These are phyloP conservation scores for Mycetomoellerius zeteki DNA, from an alignment of 1,140 invertebrate species.

Conservation along the genomic window DNA sequence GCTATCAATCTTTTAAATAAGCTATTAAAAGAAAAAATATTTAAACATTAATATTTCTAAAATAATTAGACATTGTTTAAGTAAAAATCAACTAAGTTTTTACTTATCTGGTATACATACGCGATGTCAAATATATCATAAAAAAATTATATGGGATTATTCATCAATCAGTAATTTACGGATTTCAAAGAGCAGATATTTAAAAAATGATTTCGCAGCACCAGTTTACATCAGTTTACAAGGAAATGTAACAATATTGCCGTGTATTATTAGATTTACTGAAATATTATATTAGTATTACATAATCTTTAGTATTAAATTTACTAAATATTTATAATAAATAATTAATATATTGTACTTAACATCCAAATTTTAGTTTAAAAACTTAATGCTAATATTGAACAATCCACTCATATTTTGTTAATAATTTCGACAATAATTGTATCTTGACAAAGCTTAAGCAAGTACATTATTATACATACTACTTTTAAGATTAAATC, in stretches of 20 bases:
- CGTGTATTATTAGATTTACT: not conserved
- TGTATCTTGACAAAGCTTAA: not conserved
- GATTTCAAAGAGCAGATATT: conserved; percentile 40
- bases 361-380: conserved; percentile 3
- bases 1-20: not conserved
- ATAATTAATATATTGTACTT: conserved; percentile 4
- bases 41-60: not conserved
- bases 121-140: not conserved
- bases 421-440: not conserved
- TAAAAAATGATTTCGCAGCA: conserved; percentile 28
- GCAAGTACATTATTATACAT: not conserved
- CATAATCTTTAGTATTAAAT: not conserved
- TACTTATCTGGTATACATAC: not conserved
- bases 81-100: not conserved
- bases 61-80: conserved; percentile 18
- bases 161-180: conserved; percentile 68
- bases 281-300: not conserved
- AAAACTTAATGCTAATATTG: conserved; percentile 7
- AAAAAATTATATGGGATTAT: not conserved
- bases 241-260: conserved; percentile 60
- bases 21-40: not conserved
- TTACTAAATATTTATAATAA: conserved; percentile 14
- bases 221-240: conserved; percentile 69
- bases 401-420: conserved; percentile 1
- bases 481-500: not conserved